Evolutionary conservation across 1,140 invertebrate species (phyloP).

Genomic region (Proales similis): DNA sequence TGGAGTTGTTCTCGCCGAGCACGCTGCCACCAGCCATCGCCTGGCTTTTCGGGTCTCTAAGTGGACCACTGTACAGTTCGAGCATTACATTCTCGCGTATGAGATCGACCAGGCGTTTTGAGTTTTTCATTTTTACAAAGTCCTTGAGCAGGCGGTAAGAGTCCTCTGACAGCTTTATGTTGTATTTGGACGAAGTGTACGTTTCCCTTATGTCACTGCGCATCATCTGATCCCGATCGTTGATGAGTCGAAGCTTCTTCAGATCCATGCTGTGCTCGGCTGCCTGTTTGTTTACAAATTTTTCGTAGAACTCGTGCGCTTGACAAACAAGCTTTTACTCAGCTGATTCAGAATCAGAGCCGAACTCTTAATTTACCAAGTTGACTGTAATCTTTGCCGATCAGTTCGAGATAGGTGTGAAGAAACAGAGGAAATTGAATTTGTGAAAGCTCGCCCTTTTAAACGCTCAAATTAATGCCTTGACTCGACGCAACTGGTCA

Average conservation of each 20-base stretch:
- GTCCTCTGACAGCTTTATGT: conserved; percentile 26
- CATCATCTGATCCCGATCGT: conserved; percentile 20
- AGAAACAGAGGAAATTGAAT: conserved; percentile 35
- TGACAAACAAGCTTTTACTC: too few relatives aligned
- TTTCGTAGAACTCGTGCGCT: conserved; percentile 22
- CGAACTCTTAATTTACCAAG: too few relatives aligned
- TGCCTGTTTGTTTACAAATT: background rate
- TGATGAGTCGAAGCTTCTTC: conserved; percentile 8
- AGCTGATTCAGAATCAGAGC: too few relatives aligned
- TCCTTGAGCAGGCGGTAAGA: conserved; percentile 22
- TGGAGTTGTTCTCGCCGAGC: conserved; percentile 27
- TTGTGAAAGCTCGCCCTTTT: conserved; percentile 35
- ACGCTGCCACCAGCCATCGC: conserved; percentile 5
- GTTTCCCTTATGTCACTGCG: conserved; percentile 23
- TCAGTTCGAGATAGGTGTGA: conserved; percentile 33
- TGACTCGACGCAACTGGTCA: too few relatives aligned
- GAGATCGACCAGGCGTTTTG: conserved; percentile 33
- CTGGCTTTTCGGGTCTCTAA: conserved; percentile 11
- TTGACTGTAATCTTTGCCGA: conserved; percentile 24
- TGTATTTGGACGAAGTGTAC: conserved; percentile 22
- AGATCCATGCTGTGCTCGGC: conserved; percentile 16
- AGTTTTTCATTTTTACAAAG: conserved; percentile 37
- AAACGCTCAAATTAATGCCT: too few relatives aligned
- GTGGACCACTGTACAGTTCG: conserved; percentile 25
- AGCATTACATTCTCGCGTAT: conserved; percentile 35